Evolutionary conservation across 2,888 invertebrate genomes (phyloP), one percentile per base, ranked within the genome.

Genomic region (Caenorhabditis panamensis): DNA sequence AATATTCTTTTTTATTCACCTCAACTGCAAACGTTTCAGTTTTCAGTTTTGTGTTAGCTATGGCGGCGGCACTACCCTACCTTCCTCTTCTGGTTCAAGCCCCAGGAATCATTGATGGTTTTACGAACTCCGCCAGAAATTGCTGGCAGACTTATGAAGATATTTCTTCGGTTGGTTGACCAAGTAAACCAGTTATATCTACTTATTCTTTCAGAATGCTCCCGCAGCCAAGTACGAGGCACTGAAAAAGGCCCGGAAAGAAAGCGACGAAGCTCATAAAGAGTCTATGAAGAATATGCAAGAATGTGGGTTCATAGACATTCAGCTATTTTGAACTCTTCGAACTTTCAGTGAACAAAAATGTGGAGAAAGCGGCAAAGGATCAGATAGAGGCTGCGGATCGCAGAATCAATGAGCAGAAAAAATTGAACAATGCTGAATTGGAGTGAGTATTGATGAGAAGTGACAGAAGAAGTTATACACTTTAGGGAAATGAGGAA

Each of bases 211-310:
- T 36, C 24, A 66, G 66, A 51, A 54, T 41, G 28, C 56, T 2
- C 53, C 53, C 1, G 31, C 53, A 18, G 66, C 66, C 18, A 54
- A 18, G 36, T 41, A 26, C 26, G 41, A 54, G 26, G 66, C 53
- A 11, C 41, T 66, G 18, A 16, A 41, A 22, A 26, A 66, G 41
- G 6, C 20, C 24, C 13, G 36, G 9, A 13, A 41, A 18, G 54
- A 54, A 9, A 66, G 18, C 1, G 26, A 41, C 6, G 5, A n/a
- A 9, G n/a, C 3, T 3, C 66, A 66, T 41, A 11, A 54, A 18
- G 24, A 41, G 11, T 13, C 54, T 20, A n/a, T 41, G 41, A 22
- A 41, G 13, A 37, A 26, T 16, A 18, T 66, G 26, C 26, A 37
- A 24, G 24, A 20, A n/a, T n/a, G 66, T 66, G 41, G 41, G 66